Base-by-base conservation (phyloP, 2,888 invertebrate genomes). In the Parochlus steinenii region DNA sequence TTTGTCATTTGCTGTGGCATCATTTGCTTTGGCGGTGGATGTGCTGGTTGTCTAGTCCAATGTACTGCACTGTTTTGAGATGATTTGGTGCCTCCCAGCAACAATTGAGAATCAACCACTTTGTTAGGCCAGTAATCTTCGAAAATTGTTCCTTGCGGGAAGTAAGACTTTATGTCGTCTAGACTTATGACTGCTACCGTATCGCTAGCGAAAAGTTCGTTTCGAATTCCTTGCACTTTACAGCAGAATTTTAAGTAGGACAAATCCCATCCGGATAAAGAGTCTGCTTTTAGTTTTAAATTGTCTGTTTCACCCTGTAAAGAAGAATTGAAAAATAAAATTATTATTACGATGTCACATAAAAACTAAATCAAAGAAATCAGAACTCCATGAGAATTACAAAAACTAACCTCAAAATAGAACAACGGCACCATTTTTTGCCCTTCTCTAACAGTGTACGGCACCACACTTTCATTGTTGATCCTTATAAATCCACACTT, bases 221-320 rank as follows among this genome's bases (percentile, higher is more conserved):
- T 87, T 43, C 87, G 65, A 46, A 89, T 87, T 33, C 87, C 87
- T 60, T 87, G 87, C 44, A 90, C 87, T 62, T 87, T 89, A 60
- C 89, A 89, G 61, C 89, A 89, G 57, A 90, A 87, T 59, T 89
- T 89, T 43, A 90, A 64, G 57, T 90, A 90, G 0, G 87, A 83
- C 44, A 89, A 61, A 59, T 89, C 87, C 90, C 89, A 90, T 40
- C 86, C 86, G 51, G 82, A 81, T 23, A 89, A 60, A 55, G 82
- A 77, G 49, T 85, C 81, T 3, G 87, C 82, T 53, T 86, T 82
- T 41, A 78, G 69, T 54, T 83, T 83, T 20, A 89, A 64, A 62
- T 83, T 85, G 55, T 87, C 87, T n/a, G 85, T 87, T 62, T 85
- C 85, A 45, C 87, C 87, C n/a, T n/a, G n/a, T n/a, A n/a, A n/a